Evolutionary conservation across 2,797 vertebrate species (phyloP).

Genomic region (Molossus alvarezi): DNA sequence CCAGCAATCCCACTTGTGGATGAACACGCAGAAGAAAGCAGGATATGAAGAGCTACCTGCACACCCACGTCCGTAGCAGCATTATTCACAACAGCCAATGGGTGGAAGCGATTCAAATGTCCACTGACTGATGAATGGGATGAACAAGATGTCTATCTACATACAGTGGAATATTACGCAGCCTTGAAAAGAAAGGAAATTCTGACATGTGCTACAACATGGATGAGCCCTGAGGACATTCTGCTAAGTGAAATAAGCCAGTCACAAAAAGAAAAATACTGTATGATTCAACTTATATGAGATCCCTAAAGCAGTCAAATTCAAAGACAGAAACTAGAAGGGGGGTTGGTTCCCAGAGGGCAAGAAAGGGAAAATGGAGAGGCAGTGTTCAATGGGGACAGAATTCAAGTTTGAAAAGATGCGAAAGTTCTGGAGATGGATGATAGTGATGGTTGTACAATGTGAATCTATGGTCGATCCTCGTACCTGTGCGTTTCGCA

Average conservation of each 20-base stretch:
- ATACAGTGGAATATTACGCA: background rate
- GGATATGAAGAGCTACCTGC: background rate
- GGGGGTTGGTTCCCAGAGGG: background rate
- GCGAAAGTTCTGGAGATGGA: background rate
- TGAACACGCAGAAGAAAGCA: slow-evolving; percentile 14
- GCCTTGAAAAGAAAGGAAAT: background rate
- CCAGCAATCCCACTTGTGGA: background rate
- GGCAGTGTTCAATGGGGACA: background rate
- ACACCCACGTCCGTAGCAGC: background rate
- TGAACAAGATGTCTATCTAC: background rate
- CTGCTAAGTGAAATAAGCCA: slow-evolving; percentile 1
- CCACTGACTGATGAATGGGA: background rate
- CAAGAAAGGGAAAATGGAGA: background rate
- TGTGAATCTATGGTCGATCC: background rate
- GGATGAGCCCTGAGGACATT: background rate
- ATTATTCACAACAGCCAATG: background rate
- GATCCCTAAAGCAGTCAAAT: background rate
- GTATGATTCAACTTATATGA: background rate
- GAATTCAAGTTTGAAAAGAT: background rate
- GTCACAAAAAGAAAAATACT: background rate
- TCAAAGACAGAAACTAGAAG: background rate
- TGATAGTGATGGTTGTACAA: background rate
- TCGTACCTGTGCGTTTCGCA: background rate
- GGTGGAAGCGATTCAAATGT: background rate
- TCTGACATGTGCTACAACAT: background rate